Evolutionary conservation across 2,888 invertebrate genomes (phyloP).

Genomic region (Dendrolimus houi): DNA sequence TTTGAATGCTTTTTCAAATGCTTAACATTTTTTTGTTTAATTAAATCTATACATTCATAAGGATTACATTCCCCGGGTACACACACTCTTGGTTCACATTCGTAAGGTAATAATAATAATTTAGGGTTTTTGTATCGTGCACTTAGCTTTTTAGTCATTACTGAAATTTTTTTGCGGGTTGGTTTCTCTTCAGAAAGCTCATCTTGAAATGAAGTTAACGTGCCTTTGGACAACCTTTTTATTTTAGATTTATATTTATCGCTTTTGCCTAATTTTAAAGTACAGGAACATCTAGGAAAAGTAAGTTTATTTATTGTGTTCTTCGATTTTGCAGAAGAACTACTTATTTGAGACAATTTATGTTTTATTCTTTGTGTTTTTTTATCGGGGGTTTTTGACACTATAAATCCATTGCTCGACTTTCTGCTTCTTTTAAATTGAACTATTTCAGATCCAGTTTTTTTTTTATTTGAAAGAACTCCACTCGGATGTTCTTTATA

Average conservation of each 20-base stretch:
- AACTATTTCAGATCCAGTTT: no score
- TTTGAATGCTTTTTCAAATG: conserved; percentile 8
- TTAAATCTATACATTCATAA: conserved; percentile 22
- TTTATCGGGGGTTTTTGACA: background rate
- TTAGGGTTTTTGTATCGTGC: conserved; percentile 7
- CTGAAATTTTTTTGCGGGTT: conserved; percentile 7
- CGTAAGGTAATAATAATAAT: conserved; percentile 18
- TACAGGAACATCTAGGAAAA: conserved; percentile 32
- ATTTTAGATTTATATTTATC: conserved; percentile 8
- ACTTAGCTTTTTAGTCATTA: conserved; percentile 10
- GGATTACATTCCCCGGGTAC: conserved; percentile 28
- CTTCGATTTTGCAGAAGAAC: conserved; percentile 15
- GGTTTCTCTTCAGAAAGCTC: conserved; percentile 4
- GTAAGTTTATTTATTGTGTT: conserved; percentile 15
- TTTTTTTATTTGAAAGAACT: background rate
- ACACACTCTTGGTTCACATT: conserved; percentile 30
- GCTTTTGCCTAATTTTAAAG: conserved; percentile 23
- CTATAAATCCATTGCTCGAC: no score
- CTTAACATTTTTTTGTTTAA: conserved; percentile 17
- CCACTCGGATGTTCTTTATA: conserved; percentile 14
- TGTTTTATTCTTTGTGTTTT: conserved; percentile 6
- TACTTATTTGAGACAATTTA: conserved; percentile 19
- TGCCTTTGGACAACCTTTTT: conserved; percentile 10
- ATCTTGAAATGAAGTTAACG: conserved; percentile 8
- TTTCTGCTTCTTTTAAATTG: no score